phyloP scores from a whole-genome alignment of 2,797 vertebrate genomes.

The Acanthurus leucopareius region DNA sequence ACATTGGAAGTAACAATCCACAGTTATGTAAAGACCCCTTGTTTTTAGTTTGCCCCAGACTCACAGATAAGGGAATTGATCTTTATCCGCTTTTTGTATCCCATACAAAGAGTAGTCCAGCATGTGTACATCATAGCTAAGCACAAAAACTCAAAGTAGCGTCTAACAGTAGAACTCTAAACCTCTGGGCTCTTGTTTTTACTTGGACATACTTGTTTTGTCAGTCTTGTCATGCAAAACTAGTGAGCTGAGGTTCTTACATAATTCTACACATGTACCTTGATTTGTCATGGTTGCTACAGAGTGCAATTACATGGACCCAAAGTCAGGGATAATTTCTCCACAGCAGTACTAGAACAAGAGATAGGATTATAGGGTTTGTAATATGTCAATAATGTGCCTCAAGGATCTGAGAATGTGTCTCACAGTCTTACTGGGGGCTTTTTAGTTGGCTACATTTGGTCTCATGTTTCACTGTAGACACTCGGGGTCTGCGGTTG shows the following conservation, averaged over 20 bases:
- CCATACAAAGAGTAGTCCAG: neutral
- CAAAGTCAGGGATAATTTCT: neutral
- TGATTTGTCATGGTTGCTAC: slow-evolving; percentile 29
- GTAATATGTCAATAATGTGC: neutral
- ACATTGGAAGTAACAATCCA: neutral
- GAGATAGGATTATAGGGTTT: neutral
- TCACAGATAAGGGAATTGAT: neutral
- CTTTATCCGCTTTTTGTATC: neutral
- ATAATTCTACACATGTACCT: slow-evolving; percentile 24
- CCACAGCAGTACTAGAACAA: neutral
- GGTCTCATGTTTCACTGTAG: slow-evolving; percentile 16
- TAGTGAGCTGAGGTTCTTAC: neutral
- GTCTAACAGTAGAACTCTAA: neutral
- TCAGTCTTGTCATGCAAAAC: slow-evolving; percentile 1
- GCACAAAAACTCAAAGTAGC: slow-evolving; percentile 10
- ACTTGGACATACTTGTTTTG: neutral
- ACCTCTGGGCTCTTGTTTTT: neutral
- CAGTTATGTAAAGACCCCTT: neutral
- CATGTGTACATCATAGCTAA: slow-evolving; percentile 4
- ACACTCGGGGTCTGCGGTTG: slow-evolving; percentile 1
- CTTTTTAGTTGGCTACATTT: slow-evolving; percentile 4
- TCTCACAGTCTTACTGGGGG: slow-evolving; percentile 6
- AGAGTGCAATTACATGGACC: slow-evolving; percentile 30
- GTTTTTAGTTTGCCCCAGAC: neutral
- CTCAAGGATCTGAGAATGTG: slow-evolving; percentile 3